Percentiles rank a stretch among this genome's conserved stretches.
These are phyloP conservation scores for Saccopteryx leptura DNA, from an alignment of 2,113 vertebrate genomes.

Conservation along the genomic window DNA sequence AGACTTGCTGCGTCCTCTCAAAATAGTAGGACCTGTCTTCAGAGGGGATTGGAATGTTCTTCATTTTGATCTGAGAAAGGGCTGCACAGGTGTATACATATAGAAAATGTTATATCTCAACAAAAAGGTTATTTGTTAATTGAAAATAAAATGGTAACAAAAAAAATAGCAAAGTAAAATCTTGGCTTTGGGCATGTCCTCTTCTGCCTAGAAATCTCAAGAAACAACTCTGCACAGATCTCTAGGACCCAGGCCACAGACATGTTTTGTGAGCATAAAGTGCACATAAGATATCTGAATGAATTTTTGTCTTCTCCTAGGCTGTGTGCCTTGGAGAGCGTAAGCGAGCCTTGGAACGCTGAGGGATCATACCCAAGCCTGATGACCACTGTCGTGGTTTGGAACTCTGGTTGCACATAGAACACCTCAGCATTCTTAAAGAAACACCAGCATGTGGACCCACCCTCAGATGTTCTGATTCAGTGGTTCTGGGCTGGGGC, in stretches of 20 bases:
- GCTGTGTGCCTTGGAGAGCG: background rate
- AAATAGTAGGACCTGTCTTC: background rate
- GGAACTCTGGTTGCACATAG: background rate
- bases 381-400: background rate
- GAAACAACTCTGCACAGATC: background rate
- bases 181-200: background rate
- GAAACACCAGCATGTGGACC: background rate
- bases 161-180: background rate
- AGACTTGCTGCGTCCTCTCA: background rate
- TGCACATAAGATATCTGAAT: background rate
- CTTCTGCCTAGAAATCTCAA: background rate
- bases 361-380: background rate
- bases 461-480: background rate
- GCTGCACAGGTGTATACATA: background rate
- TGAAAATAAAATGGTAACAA: background rate
- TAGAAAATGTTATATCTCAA: background rate
- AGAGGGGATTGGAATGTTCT: background rate
- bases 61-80: background rate
- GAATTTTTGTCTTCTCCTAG: background rate
- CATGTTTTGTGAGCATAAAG: background rate
- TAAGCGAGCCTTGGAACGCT: background rate
- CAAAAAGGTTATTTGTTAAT: background rate
- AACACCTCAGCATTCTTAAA: background rate
- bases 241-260: background rate
- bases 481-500: background rate